Evolutionary conservation across 2,888 invertebrate genomes (phyloP).

Genomic region (Cremastobaeus sp.): DNA sequence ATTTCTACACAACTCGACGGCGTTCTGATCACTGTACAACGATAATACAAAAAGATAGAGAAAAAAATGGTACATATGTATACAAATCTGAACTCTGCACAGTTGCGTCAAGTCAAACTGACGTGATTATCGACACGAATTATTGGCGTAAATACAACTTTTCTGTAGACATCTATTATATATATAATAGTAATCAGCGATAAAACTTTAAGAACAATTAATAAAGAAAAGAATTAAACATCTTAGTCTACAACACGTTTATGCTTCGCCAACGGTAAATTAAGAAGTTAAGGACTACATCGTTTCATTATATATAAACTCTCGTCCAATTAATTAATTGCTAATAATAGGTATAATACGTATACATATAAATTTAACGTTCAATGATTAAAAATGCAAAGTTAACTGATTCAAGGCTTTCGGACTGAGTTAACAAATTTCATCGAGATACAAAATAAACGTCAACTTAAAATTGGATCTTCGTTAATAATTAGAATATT

Average conservation of each 20-base stretch:
- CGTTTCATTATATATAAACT: constrained; percentile 37
- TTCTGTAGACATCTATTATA: constrained; percentile 43
- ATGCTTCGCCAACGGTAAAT: constrained; percentile 15
- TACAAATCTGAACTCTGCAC: constrained; percentile 44
- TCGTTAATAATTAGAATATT: constrained; percentile 28
- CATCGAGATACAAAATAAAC: constrained; percentile 46
- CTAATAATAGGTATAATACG: constrained; percentile 43
- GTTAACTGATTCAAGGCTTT: constrained; percentile 42
- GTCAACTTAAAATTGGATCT: too few species aligned
- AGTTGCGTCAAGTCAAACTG: constrained; percentile 28
- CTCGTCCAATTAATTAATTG: constrained; percentile 41
- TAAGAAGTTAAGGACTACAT: constrained; percentile 26
- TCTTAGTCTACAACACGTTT: constrained; percentile 43
- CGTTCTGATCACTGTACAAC: constrained; percentile 41
- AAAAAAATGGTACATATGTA: constrained; percentile 30
- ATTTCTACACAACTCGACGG: constrained; percentile 39
- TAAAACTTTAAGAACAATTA: constrained; percentile 52
- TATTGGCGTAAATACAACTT: constrained; percentile 44
- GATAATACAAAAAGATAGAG: constrained; percentile 40
- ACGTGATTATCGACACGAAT: constrained; percentile 30
- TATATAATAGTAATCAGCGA: constrained; percentile 48
- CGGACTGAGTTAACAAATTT: constrained; percentile 41
- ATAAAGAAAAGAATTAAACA: constrained; percentile 50
- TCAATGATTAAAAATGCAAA: constrained; percentile 51
- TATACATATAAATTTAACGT: constrained; percentile 35